These are phyloP conservation scores for Gymnocephalus cernua DNA, from an alignment of 2,113 vertebrate genomes.

Conservation along the genomic window DNA sequence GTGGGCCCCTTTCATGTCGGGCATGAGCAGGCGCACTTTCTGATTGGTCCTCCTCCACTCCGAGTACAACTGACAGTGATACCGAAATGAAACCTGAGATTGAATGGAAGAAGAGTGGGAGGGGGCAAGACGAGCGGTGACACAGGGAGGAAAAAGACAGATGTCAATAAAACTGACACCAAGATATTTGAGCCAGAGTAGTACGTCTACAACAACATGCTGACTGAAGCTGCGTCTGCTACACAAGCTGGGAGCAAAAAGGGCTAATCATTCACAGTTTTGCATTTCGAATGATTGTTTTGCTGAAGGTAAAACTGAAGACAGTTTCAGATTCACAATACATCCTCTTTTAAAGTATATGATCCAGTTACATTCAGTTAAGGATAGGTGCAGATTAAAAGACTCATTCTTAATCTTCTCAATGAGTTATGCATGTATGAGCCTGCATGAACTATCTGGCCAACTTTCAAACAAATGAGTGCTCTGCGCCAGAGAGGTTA, in stretches of 20 bases:
- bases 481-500: constrained; percentile 7
- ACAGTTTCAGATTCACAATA: neutral
- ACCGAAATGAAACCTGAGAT: constrained; percentile 93
- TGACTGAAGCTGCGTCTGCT: neutral
- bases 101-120: neutral
- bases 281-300: neutral
- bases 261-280: neutral
- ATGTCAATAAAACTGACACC: constrained; percentile 37
- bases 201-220: neutral
- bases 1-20: constrained; percentile 81
- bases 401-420: constrained; percentile 5
- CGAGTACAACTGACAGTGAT: constrained; percentile 95
- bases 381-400: neutral
- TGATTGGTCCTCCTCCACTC: constrained; percentile 97
- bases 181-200: constrained; percentile 44
- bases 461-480: constrained; percentile 11
- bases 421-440: constrained; percentile 13
- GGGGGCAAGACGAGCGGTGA: neutral
- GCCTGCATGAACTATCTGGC: constrained; percentile 14
- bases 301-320: neutral
- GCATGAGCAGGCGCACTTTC: constrained; percentile 91
- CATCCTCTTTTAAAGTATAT: constrained; percentile 9
- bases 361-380: neutral
- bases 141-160: constrained; percentile 26
- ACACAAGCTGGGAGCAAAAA: neutral